A percentile compares a stretch with the other conserved stretches of the same genome.
Conservation (phyloP, 2,797 vertebrate species). For the Megaceryle alcyon region DNA sequence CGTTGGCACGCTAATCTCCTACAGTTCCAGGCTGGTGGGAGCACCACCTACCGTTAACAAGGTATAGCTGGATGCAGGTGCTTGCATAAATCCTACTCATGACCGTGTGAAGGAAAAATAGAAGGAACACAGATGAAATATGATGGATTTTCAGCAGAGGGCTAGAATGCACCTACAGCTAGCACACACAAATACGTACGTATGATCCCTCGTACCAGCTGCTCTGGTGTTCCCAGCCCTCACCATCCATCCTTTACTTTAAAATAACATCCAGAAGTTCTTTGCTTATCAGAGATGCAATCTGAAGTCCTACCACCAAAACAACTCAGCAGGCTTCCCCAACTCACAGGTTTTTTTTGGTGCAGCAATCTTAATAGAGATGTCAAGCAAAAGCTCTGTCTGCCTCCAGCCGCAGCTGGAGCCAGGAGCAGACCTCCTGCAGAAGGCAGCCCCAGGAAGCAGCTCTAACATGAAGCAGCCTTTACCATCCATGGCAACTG, state of each 20-base stretch:
- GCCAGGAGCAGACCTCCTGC: slow-evolving; percentile 6
- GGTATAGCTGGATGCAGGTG: background rate
- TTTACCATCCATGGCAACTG: background rate
- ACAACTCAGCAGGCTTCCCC: background rate
- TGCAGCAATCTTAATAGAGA: background rate
- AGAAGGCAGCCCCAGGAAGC: background rate
- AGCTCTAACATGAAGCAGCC: background rate
- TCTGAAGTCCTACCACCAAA: background rate
- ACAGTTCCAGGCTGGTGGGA: background rate
- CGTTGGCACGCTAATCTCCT: background rate
- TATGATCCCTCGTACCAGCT: background rate
- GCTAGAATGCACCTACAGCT: background rate
- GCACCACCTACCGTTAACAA: background rate
- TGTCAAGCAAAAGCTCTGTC: background rate
- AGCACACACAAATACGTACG: rapidly evolving
- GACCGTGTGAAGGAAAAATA: background rate
- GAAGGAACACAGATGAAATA: background rate
- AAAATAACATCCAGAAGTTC: background rate
- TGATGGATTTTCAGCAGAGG: background rate
- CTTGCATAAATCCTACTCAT: background rate
- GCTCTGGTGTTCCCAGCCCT: background rate
- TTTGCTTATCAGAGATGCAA: background rate
- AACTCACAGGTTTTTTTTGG: background rate
- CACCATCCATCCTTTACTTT: background rate
- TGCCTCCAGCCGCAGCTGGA: background rate